Evolutionary conservation across 1,140 invertebrate species (phyloP).

Genomic region (Solen grandis): DNA sequence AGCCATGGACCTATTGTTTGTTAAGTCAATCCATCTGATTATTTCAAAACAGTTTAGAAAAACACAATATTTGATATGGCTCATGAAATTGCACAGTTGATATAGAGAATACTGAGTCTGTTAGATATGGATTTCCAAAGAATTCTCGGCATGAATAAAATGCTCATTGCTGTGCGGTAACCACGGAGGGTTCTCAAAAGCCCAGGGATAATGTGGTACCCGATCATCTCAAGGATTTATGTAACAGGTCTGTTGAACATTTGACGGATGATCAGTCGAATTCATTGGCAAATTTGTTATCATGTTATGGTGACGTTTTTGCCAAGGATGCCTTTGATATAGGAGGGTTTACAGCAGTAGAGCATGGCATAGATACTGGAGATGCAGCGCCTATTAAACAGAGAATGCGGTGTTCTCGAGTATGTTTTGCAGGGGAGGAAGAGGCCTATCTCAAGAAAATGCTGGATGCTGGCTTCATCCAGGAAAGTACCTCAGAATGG

Average conservation of each 20-base stretch:
- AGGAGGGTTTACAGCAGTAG: slow-evolving; percentile 39
- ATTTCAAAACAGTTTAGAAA: background rate
- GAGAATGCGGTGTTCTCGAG: slow-evolving; percentile 36
- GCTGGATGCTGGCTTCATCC: slow-evolving; percentile 21
- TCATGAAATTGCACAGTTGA: background rate
- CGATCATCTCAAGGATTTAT: background rate
- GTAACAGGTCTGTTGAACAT: background rate
- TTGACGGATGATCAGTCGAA: background rate
- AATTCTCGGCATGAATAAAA: too few relatives aligned
- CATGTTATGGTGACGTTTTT: slow-evolving; percentile 46
- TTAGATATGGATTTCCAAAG: too few relatives aligned
- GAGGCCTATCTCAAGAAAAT: slow-evolving; percentile 45
- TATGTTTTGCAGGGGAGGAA: slow-evolving; percentile 48
- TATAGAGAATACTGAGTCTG: too few relatives aligned
- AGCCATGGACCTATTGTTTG: background rate
- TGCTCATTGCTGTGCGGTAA: background rate
- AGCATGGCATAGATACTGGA: slow-evolving; percentile 46
- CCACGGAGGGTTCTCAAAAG: background rate
- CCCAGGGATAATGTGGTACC: background rate
- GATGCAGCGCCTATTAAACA: slow-evolving; percentile 39
- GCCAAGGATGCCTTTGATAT: slow-evolving; percentile 49
- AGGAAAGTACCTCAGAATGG: slow-evolving; percentile 15
- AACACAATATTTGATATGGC: background rate
- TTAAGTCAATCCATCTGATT: background rate
- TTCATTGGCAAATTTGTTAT: background rate